Percentiles rank a stretch among this genome's conserved stretches.
These are phyloP conservation scores for Sinosuthora webbiana DNA, from an alignment of 2,113 vertebrate species.

Conservation along the genomic window DNA sequence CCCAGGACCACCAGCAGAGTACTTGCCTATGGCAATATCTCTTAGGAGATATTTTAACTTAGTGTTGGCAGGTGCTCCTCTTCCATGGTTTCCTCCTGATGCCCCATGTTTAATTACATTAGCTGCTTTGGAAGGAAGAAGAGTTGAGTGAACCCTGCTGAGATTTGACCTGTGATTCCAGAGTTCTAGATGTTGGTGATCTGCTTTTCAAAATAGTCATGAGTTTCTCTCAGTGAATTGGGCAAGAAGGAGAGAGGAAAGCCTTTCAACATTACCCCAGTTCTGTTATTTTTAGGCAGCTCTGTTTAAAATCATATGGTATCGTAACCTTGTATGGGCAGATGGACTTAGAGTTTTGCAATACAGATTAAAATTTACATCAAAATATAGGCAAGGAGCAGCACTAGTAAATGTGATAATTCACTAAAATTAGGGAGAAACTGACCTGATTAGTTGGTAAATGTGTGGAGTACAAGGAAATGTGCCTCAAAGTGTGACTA, in stretches of 20 bases:
- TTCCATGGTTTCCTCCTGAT: background rate
- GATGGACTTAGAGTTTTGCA: background rate
- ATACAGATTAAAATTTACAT: background rate
- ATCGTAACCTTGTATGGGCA: background rate
- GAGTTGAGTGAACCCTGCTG: background rate
- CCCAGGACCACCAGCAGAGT: background rate
- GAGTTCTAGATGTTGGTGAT: background rate
- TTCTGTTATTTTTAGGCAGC: background rate
- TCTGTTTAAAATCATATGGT: background rate
- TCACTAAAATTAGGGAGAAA: background rate
- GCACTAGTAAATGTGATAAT: rapidly evolving
- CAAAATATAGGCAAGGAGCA: background rate
- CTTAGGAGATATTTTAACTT: background rate
- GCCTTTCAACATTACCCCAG: background rate
- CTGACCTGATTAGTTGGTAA: background rate
- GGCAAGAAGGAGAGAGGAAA: background rate
- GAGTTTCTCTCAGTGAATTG: background rate
- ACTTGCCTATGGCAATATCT: background rate
- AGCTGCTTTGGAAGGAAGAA: background rate
- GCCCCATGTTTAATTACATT: background rate
- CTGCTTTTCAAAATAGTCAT: background rate
- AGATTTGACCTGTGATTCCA: background rate
- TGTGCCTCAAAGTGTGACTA: too few species aligned
- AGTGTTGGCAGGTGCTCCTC: background rate
- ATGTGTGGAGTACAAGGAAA: background rate